Evolutionary conservation across 1,140 invertebrate genomes (phyloP).

Genomic region (Berghia stephanieae): DNA sequence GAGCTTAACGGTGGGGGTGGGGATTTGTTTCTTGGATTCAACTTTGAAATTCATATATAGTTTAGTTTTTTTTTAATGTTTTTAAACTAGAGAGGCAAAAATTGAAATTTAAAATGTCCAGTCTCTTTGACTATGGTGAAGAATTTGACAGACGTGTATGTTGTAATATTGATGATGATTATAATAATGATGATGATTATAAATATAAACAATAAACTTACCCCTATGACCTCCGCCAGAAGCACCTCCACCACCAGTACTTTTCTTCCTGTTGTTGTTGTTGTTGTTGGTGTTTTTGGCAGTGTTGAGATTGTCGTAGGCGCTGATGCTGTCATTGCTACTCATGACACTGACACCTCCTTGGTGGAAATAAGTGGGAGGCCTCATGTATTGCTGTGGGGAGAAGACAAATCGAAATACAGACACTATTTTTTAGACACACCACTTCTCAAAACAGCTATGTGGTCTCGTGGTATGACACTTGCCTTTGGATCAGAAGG

Average conservation of each 20-base stretch:
- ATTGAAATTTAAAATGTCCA: too few species aligned
- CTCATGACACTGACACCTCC: slow-evolving; percentile 10
- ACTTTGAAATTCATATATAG: too few species aligned
- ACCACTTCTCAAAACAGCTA: too few species aligned
- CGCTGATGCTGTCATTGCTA: slow-evolving; percentile 8
- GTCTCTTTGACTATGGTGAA: neutral
- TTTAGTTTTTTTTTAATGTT: too few species aligned
- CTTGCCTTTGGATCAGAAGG: too few species aligned
- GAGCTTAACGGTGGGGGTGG: too few species aligned
- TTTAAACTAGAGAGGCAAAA: too few species aligned
- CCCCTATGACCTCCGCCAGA: neutral
- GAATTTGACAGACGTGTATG: neutral
- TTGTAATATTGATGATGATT: neutral
- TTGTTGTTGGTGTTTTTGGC: neutral
- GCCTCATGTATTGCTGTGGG: slow-evolving; percentile 55
- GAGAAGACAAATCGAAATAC: neutral
- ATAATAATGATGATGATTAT: neutral
- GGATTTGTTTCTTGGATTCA: too few species aligned
- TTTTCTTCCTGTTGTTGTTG: slow-evolving; percentile 25
- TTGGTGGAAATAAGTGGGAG: slow-evolving; percentile 55
- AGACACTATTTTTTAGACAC: neutral
- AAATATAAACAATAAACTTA: neutral
- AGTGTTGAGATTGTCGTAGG: slow-evolving; percentile 17
- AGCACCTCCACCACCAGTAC: neutral
- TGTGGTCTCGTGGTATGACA: too few species aligned